phyloP scores from a whole-genome alignment of 37 sponge, comb jelly and placozoan genomes.

The Cliona cf. orientalis region DNA sequence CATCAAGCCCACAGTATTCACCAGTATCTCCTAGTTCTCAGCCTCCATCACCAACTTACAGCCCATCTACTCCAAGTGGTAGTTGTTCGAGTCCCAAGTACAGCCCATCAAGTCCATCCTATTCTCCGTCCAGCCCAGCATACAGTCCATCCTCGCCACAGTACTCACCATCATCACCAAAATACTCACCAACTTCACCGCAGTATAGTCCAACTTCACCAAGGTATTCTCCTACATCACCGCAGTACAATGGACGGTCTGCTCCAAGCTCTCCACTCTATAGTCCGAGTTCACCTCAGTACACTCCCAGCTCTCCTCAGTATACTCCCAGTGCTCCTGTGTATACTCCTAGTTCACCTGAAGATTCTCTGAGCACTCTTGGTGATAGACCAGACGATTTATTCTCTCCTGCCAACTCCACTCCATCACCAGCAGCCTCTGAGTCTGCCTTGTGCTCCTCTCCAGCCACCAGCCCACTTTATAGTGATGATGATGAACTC shows the following conservation, averaged over 20 bases:
- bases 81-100: too few species aligned
- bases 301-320: constrained; percentile 76
- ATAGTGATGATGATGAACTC: constrained; percentile 42
- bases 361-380: constrained; percentile 84
- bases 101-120: too few species aligned
- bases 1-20: too few species aligned
- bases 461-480: constrained; percentile 64
- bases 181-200: too few species aligned
- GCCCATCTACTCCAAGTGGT: too few species aligned
- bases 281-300: constrained; percentile 83
- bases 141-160: too few species aligned
- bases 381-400: constrained; percentile 76
- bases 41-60: too few species aligned
- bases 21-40: too few species aligned
- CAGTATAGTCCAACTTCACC: too few species aligned
- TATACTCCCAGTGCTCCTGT: constrained; percentile 87
- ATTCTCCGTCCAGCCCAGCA: too few species aligned
- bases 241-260: constrained; percentile 42
- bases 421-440: constrained; percentile 70
- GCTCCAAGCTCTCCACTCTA: constrained; percentile 76
- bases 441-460: constrained; percentile 66
- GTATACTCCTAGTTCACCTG: constrained; percentile 93
- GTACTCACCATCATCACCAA: too few species aligned
- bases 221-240: constrained; percentile 85
- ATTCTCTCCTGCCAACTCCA: constrained; percentile 81